Base-by-base conservation (phyloP, 1,140 invertebrate genomes). In the Eubasilissa regina region DNA sequence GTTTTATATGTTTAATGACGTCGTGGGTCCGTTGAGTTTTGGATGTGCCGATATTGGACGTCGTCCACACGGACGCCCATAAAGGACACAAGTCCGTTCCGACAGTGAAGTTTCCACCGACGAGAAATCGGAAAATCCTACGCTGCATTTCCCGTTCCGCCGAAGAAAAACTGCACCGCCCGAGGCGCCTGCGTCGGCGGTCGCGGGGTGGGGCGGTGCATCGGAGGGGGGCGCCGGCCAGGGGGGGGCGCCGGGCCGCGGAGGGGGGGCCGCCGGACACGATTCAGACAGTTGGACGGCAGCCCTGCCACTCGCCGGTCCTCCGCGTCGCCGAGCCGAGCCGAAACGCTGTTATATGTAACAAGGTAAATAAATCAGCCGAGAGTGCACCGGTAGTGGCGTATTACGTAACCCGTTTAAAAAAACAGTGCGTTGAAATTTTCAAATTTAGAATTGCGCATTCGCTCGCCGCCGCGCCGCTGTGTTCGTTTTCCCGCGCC, bases 211-310 rank as follows among this genome's bases (percentile, higher is more conserved):
- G 77, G 25, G 43, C 51, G 43, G 35, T 45, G 68, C 8, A n/a
- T 35, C 4, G 45, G 56, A 21, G 47, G 25, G 53, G 56, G 58
- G 43, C 19, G 1, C 55, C 53, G 25, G 15, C 15, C 10, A 56
- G 53, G 44, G 64, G 35, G 51, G 55, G 64, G 76, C 44, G n/a
- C 35, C 43, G 25, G 13, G 66, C 70, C 13, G 19, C 25, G 25
- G 58, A 48, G 19, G 48, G 55, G 74, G 45, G 58, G 44, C n/a
- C 70, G 73, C 55, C 60, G 47, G 72, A 55, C 55, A 58, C 70
- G 56, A 60, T 12, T 25, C 56, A 79, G 80, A 74, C 80, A 81
- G 80, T 81, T 72, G 75, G 80, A 77, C 80, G 80, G 75, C 80
- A 70, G 47, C n/a, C 58, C 13, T 51, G 75, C 75, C 58, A 25